Base-by-base conservation (phyloP, 1,140 invertebrate species). In the Cyphomyrmex costatus region DNA sequence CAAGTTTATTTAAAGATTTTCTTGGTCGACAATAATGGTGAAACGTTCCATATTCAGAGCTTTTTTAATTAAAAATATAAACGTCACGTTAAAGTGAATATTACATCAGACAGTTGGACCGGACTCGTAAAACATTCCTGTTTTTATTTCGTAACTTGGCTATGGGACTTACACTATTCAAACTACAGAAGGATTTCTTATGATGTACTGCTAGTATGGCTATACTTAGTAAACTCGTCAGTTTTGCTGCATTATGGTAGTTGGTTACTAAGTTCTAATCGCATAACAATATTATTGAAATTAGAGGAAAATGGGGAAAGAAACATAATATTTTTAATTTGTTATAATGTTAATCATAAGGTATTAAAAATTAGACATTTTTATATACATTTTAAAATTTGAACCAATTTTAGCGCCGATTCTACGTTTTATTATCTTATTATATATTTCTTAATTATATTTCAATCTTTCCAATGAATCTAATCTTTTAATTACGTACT, bases 191-290 rank as follows among this genome's bases (percentile, higher is more conserved):
- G 30, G 36, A 36, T 76, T 74, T 56, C 73, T 51, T 65, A 49
- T 70, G 82, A 86, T 42, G 58, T 10, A 51, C 24, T 78, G 24
- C 42, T 68, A 82, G 27, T 68, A 49, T 74, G 66, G 24, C 53
- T 79, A 65, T 60, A 46, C 30, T 78, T 76, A 79, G 58, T 86
- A 61, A 89, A 89, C 42, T 61, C 24, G 27, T 90, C 73, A 73
- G 60, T 73, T 76, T 49, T 85, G 42, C 36, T 88, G 30, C 70
- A 89, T 53, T 63, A 88, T 90, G 86, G 86, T 90, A 86, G 49
- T 61, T 89, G 82, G 88, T 88, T 77, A 88, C 86, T 90, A 90
- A 88, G 60, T 90, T 90, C 76, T 90, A 90, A 90, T 89, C 51
- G 83, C 60, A 56, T 90, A 70, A 87, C 73, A 58, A 76, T 85